Base-by-base conservation (phyloP, 2,113 vertebrate species). In the Dasyurus viverrinus region DNA sequence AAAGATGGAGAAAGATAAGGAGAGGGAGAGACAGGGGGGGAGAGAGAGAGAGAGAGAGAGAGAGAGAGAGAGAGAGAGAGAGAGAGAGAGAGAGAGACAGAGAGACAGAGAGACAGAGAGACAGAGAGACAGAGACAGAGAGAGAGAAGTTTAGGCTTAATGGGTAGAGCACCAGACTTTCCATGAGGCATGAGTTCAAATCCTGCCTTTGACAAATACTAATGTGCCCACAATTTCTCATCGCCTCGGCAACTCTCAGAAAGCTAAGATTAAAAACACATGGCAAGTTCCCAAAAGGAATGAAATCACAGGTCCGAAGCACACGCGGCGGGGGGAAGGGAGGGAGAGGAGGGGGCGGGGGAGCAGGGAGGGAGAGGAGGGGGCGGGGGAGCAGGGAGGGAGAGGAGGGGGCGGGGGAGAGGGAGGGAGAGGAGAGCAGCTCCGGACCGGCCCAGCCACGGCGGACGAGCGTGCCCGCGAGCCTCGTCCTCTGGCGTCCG, bases 291-390 rank as follows among this genome's bases (percentile, higher is more conserved):
- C 27, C 57, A 68, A 68, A 57, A 14, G 57, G 57, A 3, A 60
- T 4, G 26, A 57, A 30, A 57, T 36, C 27, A 14, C 27, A 36
- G 57, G 27, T 68, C 30, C 57, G 36, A 16, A 60, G n/a, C n/a
- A 60, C 57, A 60, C 30, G 14, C 0, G 0, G 26, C 14, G 50
- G 7, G 14, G 1, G 2, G 57, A 55, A 27, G 0, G 42, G 50
- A 2, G 1, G 2, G 0, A 16, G 2, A 3, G 22, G 26, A 0
- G 36, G n/a, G n/a, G n/a, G n/a, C n/a, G n/a, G n/a, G n/a, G n/a
- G n/a, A n/a, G n/a, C n/a, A n/a, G n/a, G n/a, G n/a, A n/a, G n/a
- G n/a, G n/a, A n/a, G n/a, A n/a, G n/a, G n/a, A n/a, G n/a, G n/a
- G n/a, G n/a, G n/a, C n/a, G n/a, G n/a, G n/a, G n/a, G n/a, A n/a